phyloP scores from a whole-genome alignment of 2,888 invertebrate species.

The Corythucha ciliata region DNA sequence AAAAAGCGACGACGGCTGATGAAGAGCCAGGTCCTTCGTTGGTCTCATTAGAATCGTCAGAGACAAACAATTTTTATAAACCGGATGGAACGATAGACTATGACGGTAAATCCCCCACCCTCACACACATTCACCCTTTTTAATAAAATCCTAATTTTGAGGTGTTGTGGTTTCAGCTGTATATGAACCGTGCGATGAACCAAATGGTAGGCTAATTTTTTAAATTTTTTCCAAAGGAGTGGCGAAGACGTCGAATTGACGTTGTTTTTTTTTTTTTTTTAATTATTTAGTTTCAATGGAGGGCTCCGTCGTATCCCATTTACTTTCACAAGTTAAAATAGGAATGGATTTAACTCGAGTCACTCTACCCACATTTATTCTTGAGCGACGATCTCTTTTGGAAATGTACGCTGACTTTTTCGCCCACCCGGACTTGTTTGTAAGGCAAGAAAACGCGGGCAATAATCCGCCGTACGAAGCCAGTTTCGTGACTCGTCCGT shows the following conservation, averaged over 20 bases:
- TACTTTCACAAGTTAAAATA: conserved; percentile 94
- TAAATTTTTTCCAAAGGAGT: no score
- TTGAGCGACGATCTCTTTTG: conserved; percentile 90
- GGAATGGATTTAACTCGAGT: conserved; percentile 99
- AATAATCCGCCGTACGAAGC: no score
- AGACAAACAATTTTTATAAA: conserved; percentile 17
- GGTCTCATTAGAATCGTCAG: no score
- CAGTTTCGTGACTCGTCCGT: no score
- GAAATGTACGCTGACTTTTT: conserved; percentile 99
- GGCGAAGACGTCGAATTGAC: not conserved
- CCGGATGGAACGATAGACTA: conserved; percentile 69
- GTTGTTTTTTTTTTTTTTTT: not conserved
- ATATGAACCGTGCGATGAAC: no score
- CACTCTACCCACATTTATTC: conserved; percentile 94
- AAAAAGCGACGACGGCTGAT: no score
- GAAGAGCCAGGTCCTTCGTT: no score
- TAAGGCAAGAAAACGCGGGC: conserved; percentile 64
- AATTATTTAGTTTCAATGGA: conserved; percentile 44
- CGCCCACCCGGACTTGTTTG: conserved; percentile 95
- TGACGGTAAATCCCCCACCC: conserved; percentile 33
- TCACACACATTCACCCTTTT: no score
- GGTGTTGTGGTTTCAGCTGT: no score
- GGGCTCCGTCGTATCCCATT: conserved; percentile 92
- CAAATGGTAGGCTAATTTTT: no score
- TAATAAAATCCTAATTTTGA: no score